phyloP scores from a whole-genome alignment of 2,113 vertebrate species.

The Nansenia antarctica region DNA sequence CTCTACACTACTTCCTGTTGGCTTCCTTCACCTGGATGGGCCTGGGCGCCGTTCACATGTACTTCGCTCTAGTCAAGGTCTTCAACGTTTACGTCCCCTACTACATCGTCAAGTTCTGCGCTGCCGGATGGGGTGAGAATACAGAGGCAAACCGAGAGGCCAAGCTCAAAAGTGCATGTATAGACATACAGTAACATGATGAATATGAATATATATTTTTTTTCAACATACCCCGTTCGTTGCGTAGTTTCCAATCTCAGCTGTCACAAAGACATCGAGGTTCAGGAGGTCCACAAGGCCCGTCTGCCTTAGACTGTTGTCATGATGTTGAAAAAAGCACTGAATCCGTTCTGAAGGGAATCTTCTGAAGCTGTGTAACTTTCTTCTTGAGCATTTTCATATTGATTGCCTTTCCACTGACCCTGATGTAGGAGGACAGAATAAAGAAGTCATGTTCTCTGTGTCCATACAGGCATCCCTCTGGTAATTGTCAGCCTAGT shows the following conservation, averaged over 20 bases:
- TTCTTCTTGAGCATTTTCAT: not conserved
- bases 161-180: no score
- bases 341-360: no score
- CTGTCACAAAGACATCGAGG: no score
- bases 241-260: no score
- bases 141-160: not conserved
- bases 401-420: not conserved
- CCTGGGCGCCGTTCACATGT: conserved; percentile 87
- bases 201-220: no score
- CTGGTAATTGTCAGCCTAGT: conserved; percentile 75
- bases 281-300: no score
- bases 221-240: no score
- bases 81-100: conserved; percentile 86
- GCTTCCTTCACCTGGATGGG: conserved; percentile 91
- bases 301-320: no score
- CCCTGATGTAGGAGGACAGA: not conserved
- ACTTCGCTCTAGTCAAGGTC: conserved; percentile 86
- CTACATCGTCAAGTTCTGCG: conserved; percentile 86
- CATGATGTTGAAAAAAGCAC: no score
- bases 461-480: conserved; percentile 79
- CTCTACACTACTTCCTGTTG: conserved; percentile 86
- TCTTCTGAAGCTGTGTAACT: no score
- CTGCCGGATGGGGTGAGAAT: conserved; percentile 90
- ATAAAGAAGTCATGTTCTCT: conserved; percentile 26
- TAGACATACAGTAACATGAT: no score